These are phyloP conservation scores for Tachysurus fulvidraco DNA, from an alignment of 2,113 vertebrate genomes.

Conservation along the genomic window DNA sequence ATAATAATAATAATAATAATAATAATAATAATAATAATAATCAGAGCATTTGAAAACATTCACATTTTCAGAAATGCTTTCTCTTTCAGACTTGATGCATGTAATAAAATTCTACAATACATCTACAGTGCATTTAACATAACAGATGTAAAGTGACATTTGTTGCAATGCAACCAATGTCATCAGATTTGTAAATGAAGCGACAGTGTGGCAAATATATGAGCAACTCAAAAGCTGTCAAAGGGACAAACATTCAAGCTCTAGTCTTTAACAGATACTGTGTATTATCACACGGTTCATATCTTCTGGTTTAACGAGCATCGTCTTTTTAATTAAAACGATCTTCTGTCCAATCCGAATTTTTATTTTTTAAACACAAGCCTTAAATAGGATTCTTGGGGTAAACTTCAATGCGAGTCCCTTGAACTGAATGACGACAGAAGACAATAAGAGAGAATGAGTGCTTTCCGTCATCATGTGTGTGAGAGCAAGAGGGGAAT, in stretches of 20 bases:
- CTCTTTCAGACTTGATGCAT: conserved; percentile 36
- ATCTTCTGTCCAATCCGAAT: neutral
- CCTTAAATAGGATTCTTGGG: neutral
- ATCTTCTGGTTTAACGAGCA: neutral
- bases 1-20: conserved; percentile 51
- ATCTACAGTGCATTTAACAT: conserved; percentile 15
- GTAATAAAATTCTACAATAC: conserved; percentile 27
- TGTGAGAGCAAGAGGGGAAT: neutral
- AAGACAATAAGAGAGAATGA: conserved; percentile 16
- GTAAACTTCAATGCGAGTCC: conserved; percentile 23
- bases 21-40: conserved; percentile 53
- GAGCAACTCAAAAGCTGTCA: conserved; percentile 10
- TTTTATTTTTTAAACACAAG: neutral
- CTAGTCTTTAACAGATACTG: neutral
- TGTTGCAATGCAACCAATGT: conserved; percentile 23
- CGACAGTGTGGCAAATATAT: neutral
- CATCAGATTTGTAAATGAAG: conserved; percentile 29
- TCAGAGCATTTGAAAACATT: conserved; percentile 49
- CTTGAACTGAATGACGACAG: conserved; percentile 15
- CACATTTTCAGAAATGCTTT: conserved; percentile 55
- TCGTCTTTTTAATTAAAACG: neutral
- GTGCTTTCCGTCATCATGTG: conserved; percentile 6
- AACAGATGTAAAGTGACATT: conserved; percentile 25
- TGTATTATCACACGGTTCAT: neutral
- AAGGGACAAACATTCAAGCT: conserved; percentile 41